These are phyloP conservation scores for Leptothorax acervorum DNA, from an alignment of 2,888 invertebrate species.

Conservation along the genomic window DNA sequence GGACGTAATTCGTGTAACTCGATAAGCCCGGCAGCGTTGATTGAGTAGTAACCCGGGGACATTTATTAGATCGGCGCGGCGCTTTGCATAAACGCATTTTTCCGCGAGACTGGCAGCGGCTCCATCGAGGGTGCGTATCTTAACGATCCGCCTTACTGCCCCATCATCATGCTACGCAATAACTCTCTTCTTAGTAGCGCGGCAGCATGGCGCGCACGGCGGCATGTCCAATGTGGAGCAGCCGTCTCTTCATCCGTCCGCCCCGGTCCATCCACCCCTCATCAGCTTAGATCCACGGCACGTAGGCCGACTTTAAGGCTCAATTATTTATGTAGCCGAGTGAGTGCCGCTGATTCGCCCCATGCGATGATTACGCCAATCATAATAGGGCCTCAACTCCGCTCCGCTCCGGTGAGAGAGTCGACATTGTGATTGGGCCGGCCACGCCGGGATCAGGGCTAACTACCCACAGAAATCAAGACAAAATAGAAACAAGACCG, in stretches of 20 bases:
- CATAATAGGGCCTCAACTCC: constrained; percentile 62
- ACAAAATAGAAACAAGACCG: constrained; percentile 70
- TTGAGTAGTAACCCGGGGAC: constrained; percentile 59
- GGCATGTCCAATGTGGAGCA: constrained; percentile 61
- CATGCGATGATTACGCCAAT: constrained; percentile 71
- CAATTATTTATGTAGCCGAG: constrained; percentile 71
- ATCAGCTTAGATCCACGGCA: constrained; percentile 60
- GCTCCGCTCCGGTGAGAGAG: constrained; percentile 52
- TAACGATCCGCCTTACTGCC: constrained; percentile 59
- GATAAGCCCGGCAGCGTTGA: constrained; percentile 53
- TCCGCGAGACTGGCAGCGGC: not conserved
- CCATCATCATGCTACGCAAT: constrained; percentile 66
- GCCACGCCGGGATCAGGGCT: constrained; percentile 56
- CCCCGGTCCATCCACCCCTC: constrained; percentile 49
- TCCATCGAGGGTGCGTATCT: constrained; percentile 40
- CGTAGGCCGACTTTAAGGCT: constrained; percentile 68
- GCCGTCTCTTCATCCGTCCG: constrained; percentile 29
- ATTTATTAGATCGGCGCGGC: constrained; percentile 46
- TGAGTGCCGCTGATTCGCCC: constrained; percentile 61
- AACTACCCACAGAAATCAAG: constrained; percentile 72
- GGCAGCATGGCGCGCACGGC: constrained; percentile 31
- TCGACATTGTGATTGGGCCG: constrained; percentile 68
- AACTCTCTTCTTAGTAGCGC: constrained; percentile 58
- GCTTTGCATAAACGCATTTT: constrained; percentile 59
- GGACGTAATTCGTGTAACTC: constrained; percentile 34